phyloP scores from a whole-genome alignment of 2,113 vertebrate genomes.

The Vimba vimba region DNA sequence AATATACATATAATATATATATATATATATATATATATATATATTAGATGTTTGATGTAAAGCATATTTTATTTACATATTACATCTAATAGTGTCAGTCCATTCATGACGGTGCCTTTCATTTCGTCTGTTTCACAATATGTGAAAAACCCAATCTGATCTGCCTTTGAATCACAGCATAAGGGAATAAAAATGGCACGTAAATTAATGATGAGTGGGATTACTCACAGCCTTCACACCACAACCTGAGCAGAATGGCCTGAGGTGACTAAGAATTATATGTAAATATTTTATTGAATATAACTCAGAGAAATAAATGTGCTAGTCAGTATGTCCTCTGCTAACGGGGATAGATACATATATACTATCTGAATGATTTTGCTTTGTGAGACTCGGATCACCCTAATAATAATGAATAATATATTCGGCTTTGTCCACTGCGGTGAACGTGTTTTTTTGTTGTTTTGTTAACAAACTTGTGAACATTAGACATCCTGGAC shows the following conservation, averaged over 20 bases:
- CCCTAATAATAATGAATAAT: not conserved
- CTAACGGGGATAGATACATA: constrained; percentile 21
- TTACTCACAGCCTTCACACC: constrained; percentile 73
- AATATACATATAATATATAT: not conserved
- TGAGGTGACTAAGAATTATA: constrained; percentile 68
- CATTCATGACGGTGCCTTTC: not conserved
- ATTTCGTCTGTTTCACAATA: constrained; percentile 5
- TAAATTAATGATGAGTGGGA: constrained; percentile 77
- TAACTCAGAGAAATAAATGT: constrained; percentile 60
- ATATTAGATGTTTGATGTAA: not conserved
- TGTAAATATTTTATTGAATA: constrained; percentile 79
- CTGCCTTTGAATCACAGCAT: constrained; percentile 62
- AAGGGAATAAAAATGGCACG: constrained; percentile 56
- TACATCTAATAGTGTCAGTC: not conserved
- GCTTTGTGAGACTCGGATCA: not conserved
- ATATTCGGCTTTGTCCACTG: not conserved
- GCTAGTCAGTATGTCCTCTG: constrained; percentile 22
- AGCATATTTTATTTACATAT: not conserved
- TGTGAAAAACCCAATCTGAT: constrained; percentile 36
- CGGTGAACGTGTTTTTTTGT: not conserved
- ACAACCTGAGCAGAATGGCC: constrained; percentile 68
- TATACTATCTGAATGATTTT: not conserved
- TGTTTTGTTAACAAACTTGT: not conserved
- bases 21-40: no score
- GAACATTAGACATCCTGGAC: not conserved